A percentile compares a stretch with the other conserved stretches of the same genome.
phyloP scores from a whole-genome alignment of 2,113 vertebrate genomes.

The Pristiophorus japonicus region DNA sequence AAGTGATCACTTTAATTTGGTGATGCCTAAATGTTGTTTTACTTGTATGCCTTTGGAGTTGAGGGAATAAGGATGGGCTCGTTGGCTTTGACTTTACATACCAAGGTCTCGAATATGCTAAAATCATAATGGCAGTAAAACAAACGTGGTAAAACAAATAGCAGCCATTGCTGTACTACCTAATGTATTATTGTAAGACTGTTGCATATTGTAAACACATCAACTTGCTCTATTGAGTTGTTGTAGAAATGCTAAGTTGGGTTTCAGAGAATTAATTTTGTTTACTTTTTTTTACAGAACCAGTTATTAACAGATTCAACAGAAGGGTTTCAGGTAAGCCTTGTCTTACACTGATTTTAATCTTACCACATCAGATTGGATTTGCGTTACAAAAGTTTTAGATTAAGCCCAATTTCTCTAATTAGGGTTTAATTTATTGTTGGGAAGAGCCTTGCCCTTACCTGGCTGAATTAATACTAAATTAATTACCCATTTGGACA shows the following conservation, averaged over 20 bases:
- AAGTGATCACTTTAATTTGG: neutral
- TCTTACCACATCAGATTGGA: neutral
- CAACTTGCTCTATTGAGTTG: neutral
- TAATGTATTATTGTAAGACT: neutral
- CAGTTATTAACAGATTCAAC: slow-evolving; percentile 76
- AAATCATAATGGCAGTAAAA: neutral
- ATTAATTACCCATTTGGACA: neutral
- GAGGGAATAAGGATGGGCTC: neutral
- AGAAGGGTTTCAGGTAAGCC: slow-evolving; percentile 90
- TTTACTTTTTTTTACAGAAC: slow-evolving; percentile 63
- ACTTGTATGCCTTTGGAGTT: neutral
- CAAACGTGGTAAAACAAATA: neutral
- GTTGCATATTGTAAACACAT: neutral
- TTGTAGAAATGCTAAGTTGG: neutral
- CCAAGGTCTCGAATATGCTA: neutral
- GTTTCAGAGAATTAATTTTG: slow-evolving; percentile 4
- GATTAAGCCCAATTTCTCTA: neutral
- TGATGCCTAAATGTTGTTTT: neutral
- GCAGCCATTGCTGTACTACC: neutral
- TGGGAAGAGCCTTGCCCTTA: neutral
- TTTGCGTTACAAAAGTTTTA: neutral
- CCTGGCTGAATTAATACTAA: neutral
- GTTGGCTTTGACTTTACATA: neutral
- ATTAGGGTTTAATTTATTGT: neutral
- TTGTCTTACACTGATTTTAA: slow-evolving; percentile 40